Base-by-base conservation (phyloP, 2,113 vertebrate genomes). In the Oceanites oceanicus region DNA sequence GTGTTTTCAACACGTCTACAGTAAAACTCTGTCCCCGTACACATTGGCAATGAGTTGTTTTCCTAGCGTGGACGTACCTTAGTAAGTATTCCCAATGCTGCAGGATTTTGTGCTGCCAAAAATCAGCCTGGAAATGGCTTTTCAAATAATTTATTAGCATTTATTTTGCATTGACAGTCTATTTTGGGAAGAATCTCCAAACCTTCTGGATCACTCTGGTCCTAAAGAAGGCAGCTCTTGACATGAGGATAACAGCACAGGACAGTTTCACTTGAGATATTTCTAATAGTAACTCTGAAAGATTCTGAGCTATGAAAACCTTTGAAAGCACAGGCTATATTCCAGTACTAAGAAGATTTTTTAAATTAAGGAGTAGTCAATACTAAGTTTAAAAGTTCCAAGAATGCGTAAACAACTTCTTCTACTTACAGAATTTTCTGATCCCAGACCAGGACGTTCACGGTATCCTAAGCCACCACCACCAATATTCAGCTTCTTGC, bases 401-500 rank as follows among this genome's bases (percentile, higher is more conserved):
- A 45, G 25, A 68, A 52, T 16, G 32, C 52, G 44, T 50, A 38
- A 79, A 56, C 5, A 76, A 44, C 40, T 63, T 56, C 23, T 38
- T 59, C 25, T 38, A 97, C 99, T 99, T 91, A 99, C 99, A 53
- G 99, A 98, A n/a, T 98, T 98, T 49, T 99, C 99, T 27, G 99
- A 98, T 40, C 99, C 99, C 38, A 99, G 98, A 15, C 99, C 99
- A 4, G 99, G 99, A 65, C 99, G 98, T 68, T 99, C 99, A 50
- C 98, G 98, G 85, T 99, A 99, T 7, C 99, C 99, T 42, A 99
- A 97, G 79, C 99, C 99, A 8, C 99, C 99, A 55, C 99, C 99
- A 52, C 99, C 99, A 61, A 99, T 99, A 62, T 99, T 99, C 86
- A 99, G 95, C 96, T 98, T 99, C 97, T 99, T 99, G 90, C 99